These are phyloP conservation scores for Stenotaenia linearis DNA, from an alignment of 2,888 invertebrate genomes.

Conservation along the genomic window DNA sequence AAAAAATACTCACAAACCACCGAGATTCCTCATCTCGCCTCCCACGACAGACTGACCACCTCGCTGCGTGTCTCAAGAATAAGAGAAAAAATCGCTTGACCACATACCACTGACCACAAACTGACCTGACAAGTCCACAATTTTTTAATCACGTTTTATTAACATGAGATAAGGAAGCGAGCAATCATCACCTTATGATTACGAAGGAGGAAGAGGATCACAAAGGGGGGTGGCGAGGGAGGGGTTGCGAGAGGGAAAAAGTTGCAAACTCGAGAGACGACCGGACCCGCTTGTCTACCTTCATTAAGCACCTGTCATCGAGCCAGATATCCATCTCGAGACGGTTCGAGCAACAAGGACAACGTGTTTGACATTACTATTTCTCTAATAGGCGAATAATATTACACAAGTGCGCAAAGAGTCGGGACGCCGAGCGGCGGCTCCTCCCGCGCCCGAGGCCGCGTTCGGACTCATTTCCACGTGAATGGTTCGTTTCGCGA, in stretches of 20 bases:
- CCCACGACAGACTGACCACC: not conserved
- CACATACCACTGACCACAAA: conserved; percentile 26
- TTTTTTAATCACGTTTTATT: conserved; percentile 19
- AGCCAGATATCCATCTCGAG: not conserved
- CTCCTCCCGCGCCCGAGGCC: not conserved
- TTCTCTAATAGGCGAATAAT: not conserved
- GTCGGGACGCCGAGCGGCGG: not conserved
- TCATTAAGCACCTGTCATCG: conserved; percentile 18
- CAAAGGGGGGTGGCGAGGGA: not conserved
- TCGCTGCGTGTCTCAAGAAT: not conserved
- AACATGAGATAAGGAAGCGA: conserved; percentile 1
- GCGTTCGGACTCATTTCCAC: conserved; percentile 19
- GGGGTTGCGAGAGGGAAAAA: not conserved
- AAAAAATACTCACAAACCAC: not conserved
- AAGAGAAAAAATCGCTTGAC: not conserved
- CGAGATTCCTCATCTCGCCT: not conserved
- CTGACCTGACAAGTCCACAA: conserved; percentile 7
- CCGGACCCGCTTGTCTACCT: not conserved
- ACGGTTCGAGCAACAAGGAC: not conserved
- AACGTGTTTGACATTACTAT: conserved; percentile 6
- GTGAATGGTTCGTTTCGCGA: conserved; percentile 1
- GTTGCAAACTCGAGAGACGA: not conserved
- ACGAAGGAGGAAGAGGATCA: not conserved
- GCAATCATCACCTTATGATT: conserved; percentile 13
- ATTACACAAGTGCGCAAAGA: not conserved